Evolutionary conservation across 92 coral and sea anemone species (phyloP).

Genomic region (Actinernus sp.): DNA sequence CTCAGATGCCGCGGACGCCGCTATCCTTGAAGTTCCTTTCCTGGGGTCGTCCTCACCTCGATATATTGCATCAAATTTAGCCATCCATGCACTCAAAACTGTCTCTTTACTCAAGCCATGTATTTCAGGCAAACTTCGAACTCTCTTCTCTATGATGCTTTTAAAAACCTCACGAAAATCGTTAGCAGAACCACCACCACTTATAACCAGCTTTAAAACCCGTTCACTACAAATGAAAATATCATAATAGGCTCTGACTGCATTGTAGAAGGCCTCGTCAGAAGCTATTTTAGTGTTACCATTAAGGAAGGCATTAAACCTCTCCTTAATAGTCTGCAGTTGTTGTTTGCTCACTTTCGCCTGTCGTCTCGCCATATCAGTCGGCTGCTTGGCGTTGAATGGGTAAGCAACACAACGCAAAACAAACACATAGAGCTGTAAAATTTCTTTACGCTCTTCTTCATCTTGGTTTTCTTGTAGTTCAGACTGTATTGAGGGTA

Average conservation of each 20-base stretch:
- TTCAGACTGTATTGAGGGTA: slow-evolving; percentile 66
- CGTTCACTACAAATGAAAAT: slow-evolving; percentile 91
- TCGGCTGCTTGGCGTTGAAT: slow-evolving; percentile 95
- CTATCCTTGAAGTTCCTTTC: slow-evolving; percentile 73
- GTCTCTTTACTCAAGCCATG: slow-evolving; percentile 95
- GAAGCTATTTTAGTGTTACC: slow-evolving; percentile 91
- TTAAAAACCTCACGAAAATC: slow-evolving; percentile 98
- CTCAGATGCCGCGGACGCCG: slow-evolving; percentile 86
- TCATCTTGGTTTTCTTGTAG: slow-evolving; percentile 70
- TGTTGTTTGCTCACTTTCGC: slow-evolving; percentile 89
- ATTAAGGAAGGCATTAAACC: slow-evolving; percentile 82
- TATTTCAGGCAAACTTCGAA: slow-evolving; percentile 87
- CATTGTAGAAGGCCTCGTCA: slow-evolving; percentile 91
- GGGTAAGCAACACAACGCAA: slow-evolving; percentile 91
- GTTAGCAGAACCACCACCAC: slow-evolving; percentile 93
- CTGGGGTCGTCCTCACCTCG: slow-evolving; percentile 95
- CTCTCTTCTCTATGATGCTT: slow-evolving; percentile 87
- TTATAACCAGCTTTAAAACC: slow-evolving; percentile 85
- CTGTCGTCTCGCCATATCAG: slow-evolving; percentile 89
- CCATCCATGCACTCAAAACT: slow-evolving; percentile 97
- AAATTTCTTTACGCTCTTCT: slow-evolving; percentile 84
- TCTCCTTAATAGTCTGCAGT: slow-evolving; percentile 69
- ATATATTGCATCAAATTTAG: slow-evolving; percentile 94
- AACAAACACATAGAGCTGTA: slow-evolving; percentile 92
- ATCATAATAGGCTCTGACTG: slow-evolving; percentile 87